Conservation (phyloP, 2,113 vertebrate species). For the Tautogolabrus adspersus region DNA sequence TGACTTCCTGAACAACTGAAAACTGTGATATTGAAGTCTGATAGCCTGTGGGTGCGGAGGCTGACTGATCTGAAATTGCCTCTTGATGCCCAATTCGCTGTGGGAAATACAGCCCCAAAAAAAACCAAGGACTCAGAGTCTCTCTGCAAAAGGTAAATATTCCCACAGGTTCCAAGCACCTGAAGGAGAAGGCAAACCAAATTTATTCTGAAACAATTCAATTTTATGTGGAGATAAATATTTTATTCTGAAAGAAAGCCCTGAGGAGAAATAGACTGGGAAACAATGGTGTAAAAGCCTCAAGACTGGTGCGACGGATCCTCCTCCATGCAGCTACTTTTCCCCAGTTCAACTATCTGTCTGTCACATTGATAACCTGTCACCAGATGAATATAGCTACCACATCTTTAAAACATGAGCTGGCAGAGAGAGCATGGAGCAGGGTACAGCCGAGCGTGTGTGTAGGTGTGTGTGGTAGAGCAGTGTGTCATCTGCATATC, state of each 20-base stretch:
- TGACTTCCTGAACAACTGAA: slow-evolving; percentile 30
- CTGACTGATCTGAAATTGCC: slow-evolving; percentile 54
- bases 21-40: slow-evolving; percentile 38
- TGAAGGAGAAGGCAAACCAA: slow-evolving; percentile 15
- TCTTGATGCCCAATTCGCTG: slow-evolving; percentile 40
- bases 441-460: background rate
- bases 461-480: slow-evolving; percentile 6
- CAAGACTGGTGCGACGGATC: slow-evolving; percentile 40
- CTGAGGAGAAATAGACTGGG: slow-evolving; percentile 27
- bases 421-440: slow-evolving; percentile 26
- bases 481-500: slow-evolving; percentile 53
- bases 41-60: slow-evolving; percentile 24
- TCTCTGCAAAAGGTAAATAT: slow-evolving; percentile 56
- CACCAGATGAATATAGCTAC: slow-evolving; percentile 64
- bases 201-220: slow-evolving; percentile 54
- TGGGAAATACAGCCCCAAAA: slow-evolving; percentile 31
- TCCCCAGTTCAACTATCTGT: slow-evolving; percentile 62
- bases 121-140: slow-evolving; percentile 14
- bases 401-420: slow-evolving; percentile 79
- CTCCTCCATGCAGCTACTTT: slow-evolving; percentile 50
- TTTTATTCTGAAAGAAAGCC: slow-evolving; percentile 41
- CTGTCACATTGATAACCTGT: slow-evolving; percentile 72
- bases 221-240: slow-evolving; percentile 58
- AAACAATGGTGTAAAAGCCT: slow-evolving; percentile 37
- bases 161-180: slow-evolving; percentile 34